Evolutionary conservation across 2,888 invertebrate genomes (phyloP).

Genomic region (Drosophila subsilvestris): DNA sequence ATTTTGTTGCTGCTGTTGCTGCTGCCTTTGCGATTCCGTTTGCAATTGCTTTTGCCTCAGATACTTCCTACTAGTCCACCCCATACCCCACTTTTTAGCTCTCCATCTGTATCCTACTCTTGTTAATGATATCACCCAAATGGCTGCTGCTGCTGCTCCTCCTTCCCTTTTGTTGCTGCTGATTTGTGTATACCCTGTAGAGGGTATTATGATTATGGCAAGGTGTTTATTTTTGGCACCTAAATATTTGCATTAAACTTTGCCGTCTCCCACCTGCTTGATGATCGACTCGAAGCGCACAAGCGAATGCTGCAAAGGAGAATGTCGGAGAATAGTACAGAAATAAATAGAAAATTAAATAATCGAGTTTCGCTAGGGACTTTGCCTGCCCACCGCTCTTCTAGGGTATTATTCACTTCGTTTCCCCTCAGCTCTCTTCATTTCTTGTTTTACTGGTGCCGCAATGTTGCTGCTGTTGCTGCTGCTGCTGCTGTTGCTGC

Average conservation of each 20-base stretch:
- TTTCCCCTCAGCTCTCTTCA: neutral
- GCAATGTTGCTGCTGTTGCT: slow-evolving; percentile 41
- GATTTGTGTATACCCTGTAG: neutral
- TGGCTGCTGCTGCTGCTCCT: slow-evolving; percentile 35
- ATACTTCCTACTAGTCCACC: slow-evolving; percentile 22
- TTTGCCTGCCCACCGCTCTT: neutral
- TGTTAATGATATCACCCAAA: slow-evolving; percentile 76
- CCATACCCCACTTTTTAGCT: neutral
- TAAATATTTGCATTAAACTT: too few relatives aligned
- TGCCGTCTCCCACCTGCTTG: too few relatives aligned
- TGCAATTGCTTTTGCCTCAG: slow-evolving; percentile 50
- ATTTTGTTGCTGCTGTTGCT: slow-evolving; percentile 38
- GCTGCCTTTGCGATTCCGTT: slow-evolving; percentile 75
- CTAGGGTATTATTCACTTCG: neutral
- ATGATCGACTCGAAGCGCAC: too few relatives aligned
- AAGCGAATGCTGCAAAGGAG: too few relatives aligned
- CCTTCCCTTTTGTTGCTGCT: neutral
- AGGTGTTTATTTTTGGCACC: neutral
- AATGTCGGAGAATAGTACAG: too few relatives aligned
- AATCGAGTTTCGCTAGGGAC: too few relatives aligned
- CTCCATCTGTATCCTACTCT: slow-evolving; percentile 43
- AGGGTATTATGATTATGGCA: neutral
- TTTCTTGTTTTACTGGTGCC: neutral
- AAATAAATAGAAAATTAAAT: too few relatives aligned
- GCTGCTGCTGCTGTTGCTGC: slow-evolving; percentile 33